phyloP scores from a whole-genome alignment of 2,113 vertebrate species.

The Chrysemys picta region DNA sequence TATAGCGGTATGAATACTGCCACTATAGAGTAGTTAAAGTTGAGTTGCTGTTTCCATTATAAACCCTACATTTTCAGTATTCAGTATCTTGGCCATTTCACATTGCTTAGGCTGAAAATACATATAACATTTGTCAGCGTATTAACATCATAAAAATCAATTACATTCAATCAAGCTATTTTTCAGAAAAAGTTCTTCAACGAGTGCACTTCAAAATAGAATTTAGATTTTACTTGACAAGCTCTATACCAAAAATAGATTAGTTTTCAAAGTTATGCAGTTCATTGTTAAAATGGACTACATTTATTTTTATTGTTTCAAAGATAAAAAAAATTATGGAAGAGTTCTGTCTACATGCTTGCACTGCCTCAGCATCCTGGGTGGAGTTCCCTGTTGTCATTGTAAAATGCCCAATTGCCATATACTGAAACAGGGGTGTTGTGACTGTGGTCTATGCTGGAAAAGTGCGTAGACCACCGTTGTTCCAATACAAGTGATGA shows the following conservation, averaged over 20 bases:
- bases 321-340: not conserved
- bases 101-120: slow-evolving; percentile 41
- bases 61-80: slow-evolving; percentile 68
- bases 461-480: not conserved
- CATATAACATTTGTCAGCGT: slow-evolving; percentile 33
- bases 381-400: not conserved
- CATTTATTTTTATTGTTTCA: not conserved
- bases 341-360: not conserved
- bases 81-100: slow-evolving; percentile 63
- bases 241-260: not conserved
- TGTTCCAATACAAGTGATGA: not conserved
- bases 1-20: slow-evolving; percentile 79
- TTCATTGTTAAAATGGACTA: not conserved
- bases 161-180: not conserved
- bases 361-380: not conserved
- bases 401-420: slow-evolving; percentile 21
- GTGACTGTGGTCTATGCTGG: not conserved
- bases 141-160: not conserved
- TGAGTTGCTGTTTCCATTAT: slow-evolving; percentile 77
- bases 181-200: not conserved
- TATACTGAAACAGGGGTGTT: not conserved
- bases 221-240: not conserved
- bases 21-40: slow-evolving; percentile 80
- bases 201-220: not conserved
- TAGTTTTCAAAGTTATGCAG: not conserved